phyloP scores from a whole-genome alignment of 1,140 invertebrate genomes.

The Helicorthomorpha holstii region DNA sequence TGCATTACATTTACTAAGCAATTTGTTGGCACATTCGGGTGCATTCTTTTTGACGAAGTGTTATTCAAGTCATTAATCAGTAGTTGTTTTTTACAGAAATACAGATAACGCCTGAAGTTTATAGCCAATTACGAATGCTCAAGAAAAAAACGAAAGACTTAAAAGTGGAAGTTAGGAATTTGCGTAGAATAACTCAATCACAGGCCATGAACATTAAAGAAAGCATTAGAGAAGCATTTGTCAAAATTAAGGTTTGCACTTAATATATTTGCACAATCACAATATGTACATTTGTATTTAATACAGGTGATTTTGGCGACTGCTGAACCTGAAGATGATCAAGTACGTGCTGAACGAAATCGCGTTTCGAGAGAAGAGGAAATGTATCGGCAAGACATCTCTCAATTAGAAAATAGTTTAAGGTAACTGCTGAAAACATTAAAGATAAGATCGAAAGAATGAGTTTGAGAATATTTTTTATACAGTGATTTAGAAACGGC shows the following conservation, averaged over 20 bases:
- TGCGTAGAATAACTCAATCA: conserved; percentile 72
- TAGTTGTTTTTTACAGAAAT: conserved; percentile 32
- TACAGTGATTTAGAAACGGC: conserved; percentile 73
- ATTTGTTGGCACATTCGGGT: not conserved
- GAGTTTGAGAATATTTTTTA: too few species aligned
- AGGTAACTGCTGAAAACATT: conserved; percentile 29
- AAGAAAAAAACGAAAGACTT: conserved; percentile 83
- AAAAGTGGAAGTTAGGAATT: conserved; percentile 65
- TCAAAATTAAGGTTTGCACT: conserved; percentile 22
- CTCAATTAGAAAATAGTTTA: conserved; percentile 76
- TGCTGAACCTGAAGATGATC: conserved; percentile 33
- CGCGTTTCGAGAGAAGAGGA: conserved; percentile 58
- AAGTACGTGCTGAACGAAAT: conserved; percentile 42
- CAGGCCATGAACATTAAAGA: conserved; percentile 80
- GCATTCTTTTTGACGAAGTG: not conserved
- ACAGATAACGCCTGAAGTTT: conserved; percentile 63
- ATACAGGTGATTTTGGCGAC: conserved; percentile 29
- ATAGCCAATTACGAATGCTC: conserved; percentile 60
- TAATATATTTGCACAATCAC: conserved; percentile 2
- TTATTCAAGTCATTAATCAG: not conserved
- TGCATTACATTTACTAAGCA: not conserved
- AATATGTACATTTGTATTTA: conserved; percentile 8
- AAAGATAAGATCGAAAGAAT: not conserved
- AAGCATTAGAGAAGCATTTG: conserved; percentile 64
- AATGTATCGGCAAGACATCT: conserved; percentile 76